phyloP scores from a whole-genome alignment of 1,140 invertebrate species.

The Papilio dardanus region DNA sequence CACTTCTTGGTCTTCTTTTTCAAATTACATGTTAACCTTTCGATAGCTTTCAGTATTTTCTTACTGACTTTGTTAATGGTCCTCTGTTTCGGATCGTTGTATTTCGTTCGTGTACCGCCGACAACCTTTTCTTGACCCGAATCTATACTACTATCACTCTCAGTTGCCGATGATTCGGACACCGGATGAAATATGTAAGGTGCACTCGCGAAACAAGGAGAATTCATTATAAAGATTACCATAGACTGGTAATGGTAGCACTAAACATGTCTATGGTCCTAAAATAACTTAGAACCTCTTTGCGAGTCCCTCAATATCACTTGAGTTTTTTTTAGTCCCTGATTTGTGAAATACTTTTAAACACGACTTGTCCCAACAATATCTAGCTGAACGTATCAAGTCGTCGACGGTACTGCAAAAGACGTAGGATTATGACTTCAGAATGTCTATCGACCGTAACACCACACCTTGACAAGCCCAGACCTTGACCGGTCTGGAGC shows the following conservation, averaged over 20 bases:
- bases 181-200: slow-evolving; percentile 75
- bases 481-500: slow-evolving; percentile 65
- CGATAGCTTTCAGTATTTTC: slow-evolving; percentile 75
- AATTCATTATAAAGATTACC: slow-evolving; percentile 58
- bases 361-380: slow-evolving; percentile 50
- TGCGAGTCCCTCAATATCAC: background rate
- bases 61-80: slow-evolving; percentile 80
- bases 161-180: slow-evolving; percentile 76
- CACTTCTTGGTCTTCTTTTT: slow-evolving; percentile 59
- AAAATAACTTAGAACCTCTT: background rate
- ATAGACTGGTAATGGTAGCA: background rate
- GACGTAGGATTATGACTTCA: slow-evolving; percentile 50
- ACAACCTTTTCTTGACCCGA: slow-evolving; percentile 71
- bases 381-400: slow-evolving; percentile 60
- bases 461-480: slow-evolving; percentile 64
- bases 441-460: slow-evolving; percentile 56
- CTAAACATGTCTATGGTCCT: background rate
- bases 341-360: slow-evolving; percentile 25
- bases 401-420: slow-evolving; percentile 60
- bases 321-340: background rate
- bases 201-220: slow-evolving; percentile 66
- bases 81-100: slow-evolving; percentile 74
- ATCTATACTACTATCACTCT: slow-evolving; percentile 72
- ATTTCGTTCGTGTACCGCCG: slow-evolving; percentile 68
- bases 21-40: slow-evolving; percentile 72